phyloP scores from a whole-genome alignment of 2,797 vertebrate species.

The Sebastes kiyomatsui region DNA sequence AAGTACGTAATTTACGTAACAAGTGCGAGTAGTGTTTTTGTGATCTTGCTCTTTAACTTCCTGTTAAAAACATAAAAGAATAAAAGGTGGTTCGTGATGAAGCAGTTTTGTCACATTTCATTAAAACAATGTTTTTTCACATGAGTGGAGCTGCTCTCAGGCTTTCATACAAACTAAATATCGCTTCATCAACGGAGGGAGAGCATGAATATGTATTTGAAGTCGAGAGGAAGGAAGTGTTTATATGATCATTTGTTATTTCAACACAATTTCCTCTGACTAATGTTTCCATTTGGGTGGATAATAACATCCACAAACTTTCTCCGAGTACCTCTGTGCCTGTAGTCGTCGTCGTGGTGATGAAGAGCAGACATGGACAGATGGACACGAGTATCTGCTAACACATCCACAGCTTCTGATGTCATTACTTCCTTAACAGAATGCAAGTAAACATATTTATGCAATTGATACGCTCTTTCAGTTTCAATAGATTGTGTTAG shows the following conservation, averaged over 20 bases:
- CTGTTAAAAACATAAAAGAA: not conserved
- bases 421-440: constrained; percentile 33
- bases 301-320: constrained; percentile 41
- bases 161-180: constrained; percentile 30
- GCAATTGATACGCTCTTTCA: constrained; percentile 37
- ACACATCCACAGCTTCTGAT: not conserved
- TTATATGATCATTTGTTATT: constrained; percentile 69
- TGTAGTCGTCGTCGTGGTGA: constrained; percentile 1
- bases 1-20: no score
- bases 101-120: constrained; percentile 42
- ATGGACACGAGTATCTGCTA: constrained; percentile 20
- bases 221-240: constrained; percentile 24
- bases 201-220: constrained; percentile 70
- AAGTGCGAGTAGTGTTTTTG: not conserved
- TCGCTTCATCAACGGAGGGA: constrained; percentile 43
- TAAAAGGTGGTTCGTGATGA: not conserved
- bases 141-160: constrained; percentile 43
- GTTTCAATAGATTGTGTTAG: constrained; percentile 46
- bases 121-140: constrained; percentile 40
- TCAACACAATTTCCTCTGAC: constrained; percentile 58
- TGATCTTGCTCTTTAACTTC: not conserved
- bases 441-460: constrained; percentile 31
- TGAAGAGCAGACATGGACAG: constrained; percentile 56
- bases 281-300: constrained; percentile 39
- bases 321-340: not conserved